Evolutionary conservation across 2,888 invertebrate species (phyloP).

Genomic region (Lypha dubia): DNA sequence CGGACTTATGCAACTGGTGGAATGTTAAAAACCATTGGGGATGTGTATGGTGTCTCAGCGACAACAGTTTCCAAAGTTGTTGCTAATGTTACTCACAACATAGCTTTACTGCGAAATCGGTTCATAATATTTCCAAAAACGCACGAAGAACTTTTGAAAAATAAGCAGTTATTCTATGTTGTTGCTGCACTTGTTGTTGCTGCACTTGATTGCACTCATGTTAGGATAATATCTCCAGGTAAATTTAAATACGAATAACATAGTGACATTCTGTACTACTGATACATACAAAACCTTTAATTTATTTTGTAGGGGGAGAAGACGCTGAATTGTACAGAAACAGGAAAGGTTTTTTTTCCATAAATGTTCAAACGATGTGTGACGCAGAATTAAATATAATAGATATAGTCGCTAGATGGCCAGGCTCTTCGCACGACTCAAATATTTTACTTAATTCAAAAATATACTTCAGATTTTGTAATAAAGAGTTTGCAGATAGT

Average conservation of each 20-base stretch:
- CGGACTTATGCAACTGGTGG: neutral
- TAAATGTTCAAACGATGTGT: constrained; percentile 61
- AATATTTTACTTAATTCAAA: neutral
- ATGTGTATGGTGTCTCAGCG: neutral
- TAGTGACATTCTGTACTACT: too few species aligned
- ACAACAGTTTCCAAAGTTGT: too few species aligned
- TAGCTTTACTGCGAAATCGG: neutral
- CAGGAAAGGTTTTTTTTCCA: constrained; percentile 57
- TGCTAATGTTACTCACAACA: neutral
- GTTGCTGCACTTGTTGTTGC: constrained; percentile 49
- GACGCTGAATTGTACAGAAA: constrained; percentile 58
- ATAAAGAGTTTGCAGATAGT: neutral
- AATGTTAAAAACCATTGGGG: neutral
- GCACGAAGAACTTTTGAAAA: constrained; percentile 4
- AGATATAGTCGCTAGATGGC: too few species aligned
- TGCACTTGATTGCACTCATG: constrained; percentile 60
- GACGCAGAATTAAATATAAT: constrained; percentile 13
- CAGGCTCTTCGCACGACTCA: neutral
- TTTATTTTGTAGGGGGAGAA: constrained; percentile 45
- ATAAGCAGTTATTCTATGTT: too few species aligned
- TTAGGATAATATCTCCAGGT: constrained; percentile 59
- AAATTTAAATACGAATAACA: neutral
- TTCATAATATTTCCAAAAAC: neutral
- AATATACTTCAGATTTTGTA: constrained; percentile 3
- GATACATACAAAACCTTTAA: neutral